Base-by-base conservation (phyloP, 92 coral and sea anemone species). In the Ricordea florida region DNA sequence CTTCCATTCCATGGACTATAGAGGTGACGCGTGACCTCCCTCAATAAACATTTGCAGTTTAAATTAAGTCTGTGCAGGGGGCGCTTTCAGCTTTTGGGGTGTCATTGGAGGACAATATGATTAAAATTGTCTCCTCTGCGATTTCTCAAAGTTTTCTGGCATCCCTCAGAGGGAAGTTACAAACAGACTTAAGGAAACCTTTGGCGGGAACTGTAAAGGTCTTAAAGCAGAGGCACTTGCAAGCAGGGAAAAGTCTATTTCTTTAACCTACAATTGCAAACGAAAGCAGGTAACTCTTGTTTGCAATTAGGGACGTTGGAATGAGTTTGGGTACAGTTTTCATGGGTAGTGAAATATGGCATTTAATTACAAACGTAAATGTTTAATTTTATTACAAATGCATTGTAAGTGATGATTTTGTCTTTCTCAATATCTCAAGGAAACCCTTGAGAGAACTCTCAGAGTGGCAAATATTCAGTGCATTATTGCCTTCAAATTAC, bases 1-100 rank as follows among this genome's bases (percentile, higher is more conserved):
- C n/a, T n/a, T n/a, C 48, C 89, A 16, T 46, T 76, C 70, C 89
- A 13, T 76, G 79, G 89, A 51, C 18, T 20, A 49, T 83, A 10
- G 83, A 75, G 35, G 23, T 83, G 8, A 74, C 48, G 27, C 76
- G 84, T 13, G 82, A 76, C 31, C 55, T 83, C 16, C 66, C 79
- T 13, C 22, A 43, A 45, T 38, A 40, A 43, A 51, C 76, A 35
- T 83, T 83, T 30, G 26, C 38, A 6, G 20, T 29, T 25, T 26
- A 76, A 24, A 22, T 23, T 24, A 43, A 76, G n/a, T n/a, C n/a
- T n/a, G n/a, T n/a, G n/a, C n/a, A n/a, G n/a, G n/a, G n/a, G n/a
- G n/a, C n/a, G n/a, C n/a, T n/a, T n/a, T n/a, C n/a, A n/a, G n/a
- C n/a, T n/a, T n/a, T n/a, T n/a, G n/a, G n/a, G n/a, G n/a, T 56